Percentiles rank a stretch among this genome's conserved stretches.
Conservation (phyloP, 2,113 vertebrate genomes). For the Tringa solitaria region DNA sequence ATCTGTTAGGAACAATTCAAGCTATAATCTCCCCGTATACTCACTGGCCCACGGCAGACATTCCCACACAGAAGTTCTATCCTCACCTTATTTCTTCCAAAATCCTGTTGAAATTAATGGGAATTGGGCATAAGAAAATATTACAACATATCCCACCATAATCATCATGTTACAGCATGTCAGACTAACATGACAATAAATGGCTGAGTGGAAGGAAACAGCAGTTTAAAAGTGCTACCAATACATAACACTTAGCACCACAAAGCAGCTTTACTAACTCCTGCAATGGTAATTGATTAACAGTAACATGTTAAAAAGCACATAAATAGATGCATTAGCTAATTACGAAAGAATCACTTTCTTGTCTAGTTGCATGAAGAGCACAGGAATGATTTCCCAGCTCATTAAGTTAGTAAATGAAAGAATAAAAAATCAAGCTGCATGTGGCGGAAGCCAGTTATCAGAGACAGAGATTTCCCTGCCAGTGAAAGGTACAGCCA, state of each 20-base stretch:
- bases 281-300: not conserved
- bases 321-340: not conserved
- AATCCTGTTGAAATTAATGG: not conserved
- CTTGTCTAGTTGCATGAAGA: not conserved
- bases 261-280: not conserved
- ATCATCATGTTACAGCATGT: not conserved
- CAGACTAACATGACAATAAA: not conserved
- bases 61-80: not conserved
- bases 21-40: not conserved
- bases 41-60: not conserved
- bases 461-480: not conserved
- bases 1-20: not conserved
- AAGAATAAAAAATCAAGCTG: not conserved
- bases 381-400: constrained; percentile 30
- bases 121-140: not conserved
- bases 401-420: constrained; percentile 25
- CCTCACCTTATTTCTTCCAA: not conserved
- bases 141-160: not conserved
- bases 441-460: not conserved
- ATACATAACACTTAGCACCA: not conserved
- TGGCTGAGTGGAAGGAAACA: not conserved
- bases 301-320: not conserved
- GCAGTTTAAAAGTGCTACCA: not conserved
- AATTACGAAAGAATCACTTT: constrained; percentile 11
- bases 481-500: not conserved